Evolutionary conservation across 2,888 invertebrate genomes (phyloP).

Genomic region (Agriopis aurantiaria): DNA sequence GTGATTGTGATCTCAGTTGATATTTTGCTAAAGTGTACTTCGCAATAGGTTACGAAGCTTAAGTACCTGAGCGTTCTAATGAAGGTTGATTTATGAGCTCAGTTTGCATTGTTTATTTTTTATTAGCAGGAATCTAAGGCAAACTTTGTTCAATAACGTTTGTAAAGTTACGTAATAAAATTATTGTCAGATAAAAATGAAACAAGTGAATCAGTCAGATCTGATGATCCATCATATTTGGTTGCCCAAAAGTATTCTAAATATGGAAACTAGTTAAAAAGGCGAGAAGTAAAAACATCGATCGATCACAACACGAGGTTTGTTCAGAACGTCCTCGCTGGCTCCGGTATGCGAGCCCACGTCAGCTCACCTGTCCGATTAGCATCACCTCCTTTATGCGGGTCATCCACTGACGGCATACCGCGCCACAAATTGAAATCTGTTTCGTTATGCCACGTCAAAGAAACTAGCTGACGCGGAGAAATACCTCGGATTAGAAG

Average conservation of each 20-base stretch:
- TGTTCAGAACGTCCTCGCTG: constrained; percentile 57
- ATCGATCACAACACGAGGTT: constrained; percentile 71
- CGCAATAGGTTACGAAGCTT: constrained; percentile 69
- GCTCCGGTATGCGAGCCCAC: constrained; percentile 57
- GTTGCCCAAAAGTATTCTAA: constrained; percentile 49
- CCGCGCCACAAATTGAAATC: constrained; percentile 79
- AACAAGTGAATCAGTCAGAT: constrained; percentile 24
- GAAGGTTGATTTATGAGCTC: constrained; percentile 72
- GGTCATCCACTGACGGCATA: constrained; percentile 76
- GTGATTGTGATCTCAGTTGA: constrained; percentile 44
- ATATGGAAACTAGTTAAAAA: constrained; percentile 50
- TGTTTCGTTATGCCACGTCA: constrained; percentile 81
- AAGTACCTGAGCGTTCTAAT: constrained; percentile 60
- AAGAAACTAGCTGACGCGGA: constrained; percentile 75
- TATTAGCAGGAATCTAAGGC: constrained; percentile 60
- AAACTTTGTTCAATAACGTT: not conserved
- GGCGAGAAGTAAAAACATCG: constrained; percentile 62
- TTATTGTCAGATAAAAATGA: constrained; percentile 15
- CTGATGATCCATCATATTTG: constrained; percentile 48
- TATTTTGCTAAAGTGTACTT: constrained; percentile 50
- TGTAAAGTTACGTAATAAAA: constrained; percentile 12
- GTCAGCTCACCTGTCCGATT: constrained; percentile 84
- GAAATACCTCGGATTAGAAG: constrained; percentile 72
- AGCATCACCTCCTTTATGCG: constrained; percentile 80
- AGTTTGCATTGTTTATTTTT: constrained; percentile 62